These are phyloP conservation scores for Mastacembelus armatus DNA, from an alignment of 2,797 vertebrate genomes.

Conservation along the genomic window DNA sequence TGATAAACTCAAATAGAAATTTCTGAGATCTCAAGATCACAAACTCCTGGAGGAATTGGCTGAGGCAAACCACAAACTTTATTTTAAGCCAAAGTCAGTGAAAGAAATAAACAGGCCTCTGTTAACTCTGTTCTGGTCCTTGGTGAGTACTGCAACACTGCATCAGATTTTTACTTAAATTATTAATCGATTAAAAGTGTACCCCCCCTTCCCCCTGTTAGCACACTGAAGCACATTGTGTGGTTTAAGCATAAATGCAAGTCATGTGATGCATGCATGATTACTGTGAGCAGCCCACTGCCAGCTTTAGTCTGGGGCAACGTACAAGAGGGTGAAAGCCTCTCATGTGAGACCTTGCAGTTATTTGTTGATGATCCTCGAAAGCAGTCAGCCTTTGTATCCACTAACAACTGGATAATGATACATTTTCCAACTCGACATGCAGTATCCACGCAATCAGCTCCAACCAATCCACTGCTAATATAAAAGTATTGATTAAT, in stretches of 20 bases:
- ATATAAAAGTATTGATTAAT: too few relatives aligned
- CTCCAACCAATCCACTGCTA: too few relatives aligned
- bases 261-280: conserved; percentile 75
- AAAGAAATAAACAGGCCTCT: conserved; percentile 25
- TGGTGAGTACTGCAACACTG: conserved; percentile 3
- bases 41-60: neutral
- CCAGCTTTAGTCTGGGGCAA: conserved; percentile 42
- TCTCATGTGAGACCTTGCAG: conserved; percentile 53
- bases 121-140: conserved; percentile 12
- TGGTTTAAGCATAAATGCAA: conserved; percentile 61
- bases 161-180: conserved; percentile 41
- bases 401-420: too few relatives aligned
- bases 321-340: conserved; percentile 43
- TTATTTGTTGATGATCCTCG: conserved; percentile 35
- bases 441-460: too few relatives aligned
- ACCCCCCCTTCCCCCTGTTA: conserved; percentile 14
- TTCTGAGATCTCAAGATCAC: neutral
- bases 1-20: neutral
- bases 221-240: conserved; percentile 73
- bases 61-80: neutral
- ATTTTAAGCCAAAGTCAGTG: conserved; percentile 11
- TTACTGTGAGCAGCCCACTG: conserved; percentile 44
- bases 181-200: conserved; percentile 36
- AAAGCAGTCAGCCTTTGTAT: conserved; percentile 41
- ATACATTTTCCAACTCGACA: too few relatives aligned